Evolutionary conservation across 1,140 invertebrate genomes (phyloP).

Genomic region (Drosophila biarmipes): DNA sequence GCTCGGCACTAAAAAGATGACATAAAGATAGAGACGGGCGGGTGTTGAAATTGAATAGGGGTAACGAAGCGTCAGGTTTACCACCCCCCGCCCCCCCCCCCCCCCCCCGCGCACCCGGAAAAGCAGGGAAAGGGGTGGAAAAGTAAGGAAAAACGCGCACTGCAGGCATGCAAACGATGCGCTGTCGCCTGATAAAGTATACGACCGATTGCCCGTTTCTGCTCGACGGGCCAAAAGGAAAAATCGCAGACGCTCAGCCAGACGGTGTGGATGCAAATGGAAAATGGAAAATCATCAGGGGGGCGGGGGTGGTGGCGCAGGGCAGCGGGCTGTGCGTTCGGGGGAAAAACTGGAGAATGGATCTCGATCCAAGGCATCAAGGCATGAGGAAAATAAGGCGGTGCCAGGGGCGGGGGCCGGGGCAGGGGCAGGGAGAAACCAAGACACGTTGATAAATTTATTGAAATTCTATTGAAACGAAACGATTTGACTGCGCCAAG

Average conservation of each 20-base stretch:
- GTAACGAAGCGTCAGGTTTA: constrained; percentile 42
- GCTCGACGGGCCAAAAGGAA: constrained; percentile 40
- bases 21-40: constrained; percentile 71
- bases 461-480: constrained; percentile 83
- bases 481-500: constrained; percentile 74
- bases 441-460: constrained; percentile 77
- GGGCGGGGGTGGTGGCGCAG: not conserved
- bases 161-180: constrained; percentile 64
- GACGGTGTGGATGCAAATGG: constrained; percentile 39
- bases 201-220: constrained; percentile 63
- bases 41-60: constrained; percentile 79
- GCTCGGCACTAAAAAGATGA: constrained; percentile 74
- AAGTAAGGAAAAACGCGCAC: constrained; percentile 26
- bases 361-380: constrained; percentile 24
- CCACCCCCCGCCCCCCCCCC: no score
- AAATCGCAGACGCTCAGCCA: constrained; percentile 46
- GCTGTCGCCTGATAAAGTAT: constrained; percentile 66
- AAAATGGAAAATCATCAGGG: constrained; percentile 25
- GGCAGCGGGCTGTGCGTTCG: not conserved
- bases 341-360: not conserved
- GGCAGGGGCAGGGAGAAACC: constrained; percentile 8
- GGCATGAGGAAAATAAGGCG: constrained; percentile 3
- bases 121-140: not conserved
- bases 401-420: not conserved
- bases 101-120: no score